phyloP scores from a whole-genome alignment of 2,888 invertebrate species.

The Drosophila mimica region DNA sequence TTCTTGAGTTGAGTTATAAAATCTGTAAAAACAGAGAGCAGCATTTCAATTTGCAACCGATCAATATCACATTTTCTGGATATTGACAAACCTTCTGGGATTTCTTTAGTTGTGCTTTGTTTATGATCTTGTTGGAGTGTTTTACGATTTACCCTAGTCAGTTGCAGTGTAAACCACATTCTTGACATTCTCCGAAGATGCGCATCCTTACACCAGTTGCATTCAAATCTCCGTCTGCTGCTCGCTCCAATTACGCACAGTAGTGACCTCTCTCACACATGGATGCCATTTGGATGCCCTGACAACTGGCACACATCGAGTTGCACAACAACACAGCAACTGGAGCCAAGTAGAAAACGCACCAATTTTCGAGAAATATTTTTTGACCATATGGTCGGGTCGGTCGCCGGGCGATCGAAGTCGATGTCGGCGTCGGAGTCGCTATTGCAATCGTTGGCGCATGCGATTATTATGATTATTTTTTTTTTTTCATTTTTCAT shows the following conservation, averaged over 20 bases:
- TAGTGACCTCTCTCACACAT: constrained; percentile 20
- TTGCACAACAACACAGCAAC: constrained; percentile 39
- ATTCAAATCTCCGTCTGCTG: constrained; percentile 1
- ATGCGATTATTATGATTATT: constrained; percentile 76
- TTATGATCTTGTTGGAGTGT: neutral
- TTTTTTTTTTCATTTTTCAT: constrained; percentile 16
- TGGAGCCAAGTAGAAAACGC: constrained; percentile 44
- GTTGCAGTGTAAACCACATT: neutral
- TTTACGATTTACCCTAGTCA: neutral
- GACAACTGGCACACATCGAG: constrained; percentile 30
- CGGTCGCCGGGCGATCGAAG: constrained; percentile 15
- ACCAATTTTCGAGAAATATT: constrained; percentile 40
- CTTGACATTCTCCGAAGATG: neutral
- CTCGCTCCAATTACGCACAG: constrained; percentile 21
- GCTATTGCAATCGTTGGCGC: constrained; percentile 55
- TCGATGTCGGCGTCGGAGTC: constrained; percentile 23
- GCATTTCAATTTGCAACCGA: neutral
- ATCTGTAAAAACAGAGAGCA: neutral
- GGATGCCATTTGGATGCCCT: constrained; percentile 38
- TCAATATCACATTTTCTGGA: neutral
- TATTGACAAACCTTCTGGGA: neutral
- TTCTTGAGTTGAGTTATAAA: neutral
- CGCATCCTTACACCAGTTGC: neutral
- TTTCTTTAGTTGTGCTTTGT: neutral
- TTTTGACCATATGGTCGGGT: constrained; percentile 56